These are phyloP conservation scores for Argyra leucocephala DNA, from an alignment of 2,888 invertebrate genomes.

Conservation along the genomic window DNA sequence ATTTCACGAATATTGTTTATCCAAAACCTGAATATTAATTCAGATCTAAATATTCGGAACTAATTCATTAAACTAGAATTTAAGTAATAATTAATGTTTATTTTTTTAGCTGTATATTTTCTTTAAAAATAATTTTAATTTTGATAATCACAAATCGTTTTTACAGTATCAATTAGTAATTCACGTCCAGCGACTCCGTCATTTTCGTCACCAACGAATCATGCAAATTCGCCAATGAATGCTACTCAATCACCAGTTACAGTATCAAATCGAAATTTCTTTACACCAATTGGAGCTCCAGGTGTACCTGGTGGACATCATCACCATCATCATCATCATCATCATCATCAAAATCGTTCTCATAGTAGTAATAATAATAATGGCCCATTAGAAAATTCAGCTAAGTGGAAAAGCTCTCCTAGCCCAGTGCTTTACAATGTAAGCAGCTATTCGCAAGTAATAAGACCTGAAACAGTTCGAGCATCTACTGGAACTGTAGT, in stretches of 20 bases:
- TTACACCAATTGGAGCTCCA: conserved; percentile 78
- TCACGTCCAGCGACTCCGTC: conserved; percentile 89
- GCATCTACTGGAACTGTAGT: conserved; percentile 31
- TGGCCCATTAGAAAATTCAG: conserved; percentile 16
- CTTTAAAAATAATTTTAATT: too few relatives aligned
- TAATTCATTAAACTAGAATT: conserved; percentile 3
- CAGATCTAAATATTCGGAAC: background rate
- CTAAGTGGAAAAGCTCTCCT: conserved; percentile 41
- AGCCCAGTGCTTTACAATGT: conserved; percentile 40
- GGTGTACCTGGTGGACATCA: conserved; percentile 36
- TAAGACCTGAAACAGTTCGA: conserved; percentile 35
- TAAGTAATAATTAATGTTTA: conserved; percentile 6
- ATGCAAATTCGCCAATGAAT: conserved; percentile 57
- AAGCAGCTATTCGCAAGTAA: conserved; percentile 35
- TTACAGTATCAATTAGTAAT: conserved; percentile 77
- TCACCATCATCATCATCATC: background rate
- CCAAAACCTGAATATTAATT: too few relatives aligned
- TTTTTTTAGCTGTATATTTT: too few relatives aligned
- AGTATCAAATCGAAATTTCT: conserved; percentile 72
- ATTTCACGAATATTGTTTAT: too few relatives aligned
- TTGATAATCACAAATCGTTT: background rate
- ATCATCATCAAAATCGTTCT: background rate
- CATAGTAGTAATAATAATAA: conserved; percentile 23
- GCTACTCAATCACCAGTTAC: conserved; percentile 57
- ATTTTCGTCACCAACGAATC: conserved; percentile 66